Base-by-base conservation (phyloP, 2,888 invertebrate species). In the Cremastinae sp. region DNA sequence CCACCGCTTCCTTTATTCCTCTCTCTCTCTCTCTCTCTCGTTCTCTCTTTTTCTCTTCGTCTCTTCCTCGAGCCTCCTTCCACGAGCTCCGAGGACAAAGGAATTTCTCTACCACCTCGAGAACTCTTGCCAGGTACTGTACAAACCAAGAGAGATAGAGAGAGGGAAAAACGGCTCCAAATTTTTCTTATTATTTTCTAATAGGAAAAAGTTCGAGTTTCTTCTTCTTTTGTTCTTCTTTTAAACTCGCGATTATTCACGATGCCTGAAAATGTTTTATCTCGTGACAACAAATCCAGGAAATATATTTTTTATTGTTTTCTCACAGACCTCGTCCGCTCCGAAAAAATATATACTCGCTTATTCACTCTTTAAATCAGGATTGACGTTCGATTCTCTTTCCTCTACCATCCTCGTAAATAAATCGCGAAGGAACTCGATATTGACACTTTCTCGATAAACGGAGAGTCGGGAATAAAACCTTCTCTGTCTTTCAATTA, bases 61-160 rank as follows among this genome's bases (percentile, higher is more conserved):
- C 18, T 14, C 65, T 62, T 77, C 47, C 51, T 51, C 41, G 37
- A 66, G 43, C 53, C 22, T 55, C 61, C 68, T 61, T 70, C 55
- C 64, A 64, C 59, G 53, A 59, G 56, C 75, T 79, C 77, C 78
- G 80, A 82, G 86, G 85, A 88, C 88, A 88, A 88, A 88, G 87
- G 85, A 88, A 87, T 86, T 87, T 87, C 83, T 83, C 78, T 79
- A 78, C 69, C 80, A 81, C 78, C 75, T 81, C 74, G 61, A 64
- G 41, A 39, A 14, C 74, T 22, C 66, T 41, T 22, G 49, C 68
- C 76, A 75, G 75, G 78, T 76, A 78, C 62, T 12, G 39, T 45
- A 43, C n/a, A 20, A 8, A 35, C 10, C 9, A 3, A 12, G 49
- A 62, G 39, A 47, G 49, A 39, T 41, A 45, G 12, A 28, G 58